Evolutionary conservation across 2,797 vertebrate genomes (phyloP).

Genomic region (Squalus acanthias): DNA sequence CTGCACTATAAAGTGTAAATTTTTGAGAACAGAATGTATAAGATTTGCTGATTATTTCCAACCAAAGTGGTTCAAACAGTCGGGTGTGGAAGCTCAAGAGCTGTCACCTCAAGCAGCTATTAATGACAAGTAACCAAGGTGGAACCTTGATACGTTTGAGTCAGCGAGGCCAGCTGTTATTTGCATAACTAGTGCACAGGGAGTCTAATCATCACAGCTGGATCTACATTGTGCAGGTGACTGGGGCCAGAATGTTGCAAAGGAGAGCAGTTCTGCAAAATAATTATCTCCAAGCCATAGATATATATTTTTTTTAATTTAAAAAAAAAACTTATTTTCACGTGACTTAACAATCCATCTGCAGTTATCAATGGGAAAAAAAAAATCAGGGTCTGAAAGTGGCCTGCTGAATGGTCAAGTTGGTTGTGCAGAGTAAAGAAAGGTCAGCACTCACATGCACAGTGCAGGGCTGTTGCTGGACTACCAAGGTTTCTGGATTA

Average conservation of each 20-base stretch:
- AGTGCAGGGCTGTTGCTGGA: slow-evolving; percentile 15
- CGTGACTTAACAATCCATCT: background rate
- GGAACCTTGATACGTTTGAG: background rate
- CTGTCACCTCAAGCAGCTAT: background rate
- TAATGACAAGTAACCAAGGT: background rate
- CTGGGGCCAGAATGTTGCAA: background rate
- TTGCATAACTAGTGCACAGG: background rate
- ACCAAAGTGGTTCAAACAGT: background rate
- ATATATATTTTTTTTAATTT: too few relatives aligned
- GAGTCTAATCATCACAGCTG: background rate
- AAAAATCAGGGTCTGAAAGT: background rate
- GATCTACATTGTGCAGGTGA: background rate
- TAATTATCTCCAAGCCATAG: background rate
- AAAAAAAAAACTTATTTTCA: background rate
- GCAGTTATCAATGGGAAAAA: too few relatives aligned
- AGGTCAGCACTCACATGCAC: background rate
- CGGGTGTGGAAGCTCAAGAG: background rate
- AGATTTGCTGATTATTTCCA: background rate
- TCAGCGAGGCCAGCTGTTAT: background rate
- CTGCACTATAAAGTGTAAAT: background rate
- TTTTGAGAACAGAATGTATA: background rate
- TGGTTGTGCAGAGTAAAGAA: background rate
- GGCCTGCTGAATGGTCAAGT: too few relatives aligned
- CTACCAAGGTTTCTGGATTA: background rate
- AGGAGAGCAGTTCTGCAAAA: background rate